phyloP scores from a whole-genome alignment of 2,888 invertebrate species.

The Drosophila kanekoi region DNA sequence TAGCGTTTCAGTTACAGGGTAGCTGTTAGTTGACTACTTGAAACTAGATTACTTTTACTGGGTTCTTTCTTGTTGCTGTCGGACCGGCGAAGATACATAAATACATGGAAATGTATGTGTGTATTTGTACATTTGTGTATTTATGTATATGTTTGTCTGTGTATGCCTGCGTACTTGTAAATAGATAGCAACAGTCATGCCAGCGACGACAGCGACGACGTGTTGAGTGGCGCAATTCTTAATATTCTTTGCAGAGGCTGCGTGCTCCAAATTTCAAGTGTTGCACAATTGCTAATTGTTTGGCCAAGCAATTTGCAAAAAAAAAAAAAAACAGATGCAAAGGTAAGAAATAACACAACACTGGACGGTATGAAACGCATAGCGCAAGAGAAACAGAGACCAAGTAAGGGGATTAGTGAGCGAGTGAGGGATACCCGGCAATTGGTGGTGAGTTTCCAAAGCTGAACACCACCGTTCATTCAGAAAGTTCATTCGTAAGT shows the following conservation, averaged over 20 bases:
- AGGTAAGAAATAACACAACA: slow-evolving; percentile 17
- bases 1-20: background rate
- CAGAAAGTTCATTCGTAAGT: slow-evolving; percentile 22
- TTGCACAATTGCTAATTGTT: slow-evolving; percentile 68
- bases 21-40: background rate
- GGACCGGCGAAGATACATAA: slow-evolving; percentile 10
- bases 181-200: slow-evolving; percentile 14
- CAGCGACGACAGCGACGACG: slow-evolving; percentile 19
- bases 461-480: slow-evolving; percentile 42
- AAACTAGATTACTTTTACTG: too few relatives aligned
- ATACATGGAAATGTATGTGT: slow-evolving; percentile 2
- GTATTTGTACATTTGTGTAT: background rate
- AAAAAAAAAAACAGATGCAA: slow-evolving; percentile 19
- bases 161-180: slow-evolving; percentile 10
- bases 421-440: slow-evolving; percentile 17
- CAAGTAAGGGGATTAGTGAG: slow-evolving; percentile 16
- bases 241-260: slow-evolving; percentile 21
- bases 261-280: slow-evolving; percentile 58
- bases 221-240: slow-evolving; percentile 56
- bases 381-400: background rate
- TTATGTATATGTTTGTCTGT: background rate
- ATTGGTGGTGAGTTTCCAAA: slow-evolving; percentile 71
- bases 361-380: slow-evolving; percentile 12
- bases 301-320: slow-evolving; percentile 60
- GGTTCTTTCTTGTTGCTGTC: background rate